Evolutionary conservation across 1,140 invertebrate genomes (phyloP).

Genomic region (Colletes gigas): DNA sequence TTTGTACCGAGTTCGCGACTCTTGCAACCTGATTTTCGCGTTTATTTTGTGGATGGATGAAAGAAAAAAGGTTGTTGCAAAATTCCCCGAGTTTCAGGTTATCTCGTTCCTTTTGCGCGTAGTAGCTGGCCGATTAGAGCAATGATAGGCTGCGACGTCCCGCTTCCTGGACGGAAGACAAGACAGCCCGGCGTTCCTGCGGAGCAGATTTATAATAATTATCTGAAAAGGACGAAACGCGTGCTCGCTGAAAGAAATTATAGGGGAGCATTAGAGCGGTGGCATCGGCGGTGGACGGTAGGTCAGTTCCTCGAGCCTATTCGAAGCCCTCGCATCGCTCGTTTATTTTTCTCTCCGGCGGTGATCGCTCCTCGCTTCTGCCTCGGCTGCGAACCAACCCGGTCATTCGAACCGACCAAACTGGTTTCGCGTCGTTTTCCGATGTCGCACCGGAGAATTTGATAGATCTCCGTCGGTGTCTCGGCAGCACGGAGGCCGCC

Average conservation of each 20-base stretch:
- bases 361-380: conserved; percentile 35
- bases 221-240: conserved; percentile 39
- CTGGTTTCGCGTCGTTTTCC: conserved; percentile 78
- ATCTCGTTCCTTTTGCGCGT: neutral
- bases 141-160: conserved; percentile 38
- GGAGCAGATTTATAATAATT: conserved; percentile 38
- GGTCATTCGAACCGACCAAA: conserved; percentile 79
- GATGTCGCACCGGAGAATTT: conserved; percentile 76
- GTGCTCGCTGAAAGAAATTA: conserved; percentile 33
- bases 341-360: conserved; percentile 21
- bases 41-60: no score
- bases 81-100: no score
- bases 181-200: conserved; percentile 5
- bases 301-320: conserved; percentile 65
- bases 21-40: no score
- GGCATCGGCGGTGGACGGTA: conserved; percentile 59
- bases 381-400: conserved; percentile 66
- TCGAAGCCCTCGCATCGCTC: conserved; percentile 43
- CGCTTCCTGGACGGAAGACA: conserved; percentile 37
- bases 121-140: neutral
- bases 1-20: no score
- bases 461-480: conserved; percentile 76
- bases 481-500: conserved; percentile 52
- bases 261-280: conserved; percentile 14
- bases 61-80: no score